A percentile compares a stretch with the other conserved stretches of the same genome.
Evolutionary conservation across 2,888 invertebrate genomes (phyloP).

Genomic region (Seira musarum): DNA sequence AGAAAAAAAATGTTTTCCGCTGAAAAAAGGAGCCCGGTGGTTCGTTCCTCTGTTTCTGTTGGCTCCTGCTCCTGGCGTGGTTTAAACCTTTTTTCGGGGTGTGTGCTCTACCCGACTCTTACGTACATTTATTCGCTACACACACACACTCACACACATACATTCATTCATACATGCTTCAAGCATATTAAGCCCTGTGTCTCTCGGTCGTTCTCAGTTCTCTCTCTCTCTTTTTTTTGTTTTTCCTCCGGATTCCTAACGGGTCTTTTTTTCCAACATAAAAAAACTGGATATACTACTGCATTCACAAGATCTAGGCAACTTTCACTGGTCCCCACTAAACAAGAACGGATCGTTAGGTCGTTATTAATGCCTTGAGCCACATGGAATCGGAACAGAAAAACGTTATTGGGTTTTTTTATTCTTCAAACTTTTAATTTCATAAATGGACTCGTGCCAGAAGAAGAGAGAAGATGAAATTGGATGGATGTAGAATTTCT

Average conservation of each 20-base stretch:
- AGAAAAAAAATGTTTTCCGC: too few species aligned
- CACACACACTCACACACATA: too few species aligned
- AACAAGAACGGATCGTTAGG: too few species aligned
- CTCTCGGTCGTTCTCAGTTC: too few species aligned
- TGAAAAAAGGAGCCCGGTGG: slow-evolving; percentile 45
- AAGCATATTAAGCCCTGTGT: too few species aligned
- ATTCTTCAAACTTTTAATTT: slow-evolving; percentile 37
- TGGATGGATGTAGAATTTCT: not conserved
- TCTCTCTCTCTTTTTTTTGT: too few species aligned
- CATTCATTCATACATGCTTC: slow-evolving; percentile 4
- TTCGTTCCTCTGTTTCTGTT: slow-evolving; percentile 50
- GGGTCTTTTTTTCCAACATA: too few species aligned
- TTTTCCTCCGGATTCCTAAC: too few species aligned
- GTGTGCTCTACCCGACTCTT: too few species aligned
- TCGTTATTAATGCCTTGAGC: slow-evolving; percentile 44
- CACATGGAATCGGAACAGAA: slow-evolving; percentile 1
- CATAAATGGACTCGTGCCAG: slow-evolving; percentile 33
- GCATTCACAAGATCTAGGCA: too few species aligned
- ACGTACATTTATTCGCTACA: too few species aligned
- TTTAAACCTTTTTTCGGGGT: slow-evolving; percentile 42
- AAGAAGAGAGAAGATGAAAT: not conserved
- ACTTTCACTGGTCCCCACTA: not conserved
- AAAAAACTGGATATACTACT: too few species aligned
- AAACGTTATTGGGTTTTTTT: not conserved
- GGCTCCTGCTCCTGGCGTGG: slow-evolving; percentile 63